Evolutionary conservation across 2,888 invertebrate species (phyloP).

Genomic region (Drosophila bunnanda): DNA sequence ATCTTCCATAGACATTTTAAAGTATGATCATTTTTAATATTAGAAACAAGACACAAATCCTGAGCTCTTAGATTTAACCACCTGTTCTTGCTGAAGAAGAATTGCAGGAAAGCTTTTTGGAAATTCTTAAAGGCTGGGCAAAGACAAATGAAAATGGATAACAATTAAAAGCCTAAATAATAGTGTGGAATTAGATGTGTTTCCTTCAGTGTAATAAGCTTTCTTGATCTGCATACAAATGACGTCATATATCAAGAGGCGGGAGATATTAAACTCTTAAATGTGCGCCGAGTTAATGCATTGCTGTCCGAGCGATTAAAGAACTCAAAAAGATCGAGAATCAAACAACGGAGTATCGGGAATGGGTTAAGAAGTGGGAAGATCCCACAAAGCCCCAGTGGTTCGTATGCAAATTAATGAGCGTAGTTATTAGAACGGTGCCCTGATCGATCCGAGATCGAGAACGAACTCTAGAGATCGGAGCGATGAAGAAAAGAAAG

Average conservation of each 20-base stretch:
- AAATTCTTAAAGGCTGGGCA: too few relatives aligned
- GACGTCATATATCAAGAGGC: constrained; percentile 56
- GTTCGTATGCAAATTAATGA: constrained; percentile 39
- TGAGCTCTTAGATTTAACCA: too few relatives aligned
- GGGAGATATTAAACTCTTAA: constrained; percentile 56
- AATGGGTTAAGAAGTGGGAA: constrained; percentile 12
- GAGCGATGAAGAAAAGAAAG: constrained; percentile 44
- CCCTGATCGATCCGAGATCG: constrained; percentile 41
- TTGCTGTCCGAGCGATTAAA: constrained; percentile 15
- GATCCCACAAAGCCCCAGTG: constrained; percentile 13
- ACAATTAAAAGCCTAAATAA: background rate
- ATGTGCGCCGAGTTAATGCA: constrained; percentile 41
- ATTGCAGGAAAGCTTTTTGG: too few relatives aligned
- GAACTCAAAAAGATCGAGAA: constrained; percentile 12
- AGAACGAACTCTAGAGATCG: constrained; percentile 1
- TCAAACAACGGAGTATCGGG: background rate
- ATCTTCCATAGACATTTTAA: too few relatives aligned
- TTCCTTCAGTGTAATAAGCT: constrained; percentile 8
- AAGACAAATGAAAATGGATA: too few relatives aligned
- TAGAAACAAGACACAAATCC: too few relatives aligned
- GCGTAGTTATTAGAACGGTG: constrained; percentile 36
- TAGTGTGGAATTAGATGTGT: background rate
- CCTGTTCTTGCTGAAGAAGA: too few relatives aligned
- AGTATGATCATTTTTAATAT: too few relatives aligned
- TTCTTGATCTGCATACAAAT: constrained; percentile 46